phyloP scores from a whole-genome alignment of 1,140 invertebrate species.

The Ips nitidus region DNA sequence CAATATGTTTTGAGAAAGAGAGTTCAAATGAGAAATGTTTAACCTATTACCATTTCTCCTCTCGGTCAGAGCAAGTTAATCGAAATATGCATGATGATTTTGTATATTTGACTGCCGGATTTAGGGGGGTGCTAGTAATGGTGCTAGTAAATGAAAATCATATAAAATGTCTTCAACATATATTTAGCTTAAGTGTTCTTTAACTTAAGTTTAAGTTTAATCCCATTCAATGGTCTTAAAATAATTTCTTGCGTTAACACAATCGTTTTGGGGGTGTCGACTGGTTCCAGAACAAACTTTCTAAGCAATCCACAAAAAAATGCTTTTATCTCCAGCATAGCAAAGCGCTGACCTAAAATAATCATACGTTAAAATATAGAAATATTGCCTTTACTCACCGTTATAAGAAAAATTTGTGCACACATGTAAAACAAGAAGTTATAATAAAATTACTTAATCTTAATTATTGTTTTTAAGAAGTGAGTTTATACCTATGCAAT shows the following conservation, averaged over 20 bases:
- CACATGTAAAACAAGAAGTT: background rate
- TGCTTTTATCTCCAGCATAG: constrained; percentile 74
- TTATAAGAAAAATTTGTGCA: background rate
- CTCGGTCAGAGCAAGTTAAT: no score
- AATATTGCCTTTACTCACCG: background rate
- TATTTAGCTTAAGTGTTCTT: background rate
- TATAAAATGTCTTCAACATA: no score
- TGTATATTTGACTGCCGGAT: no score
- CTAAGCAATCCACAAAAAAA: constrained; percentile 67
- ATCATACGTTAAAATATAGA: background rate
- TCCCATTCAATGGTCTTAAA: constrained; percentile 51
- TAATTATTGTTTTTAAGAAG: background rate
- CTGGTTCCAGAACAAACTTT: constrained; percentile 59
- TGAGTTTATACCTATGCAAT: constrained; percentile 59
- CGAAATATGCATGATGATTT: no score
- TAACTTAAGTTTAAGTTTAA: constrained; percentile 42
- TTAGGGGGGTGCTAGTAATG: no score
- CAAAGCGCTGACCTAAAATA: constrained; percentile 71
- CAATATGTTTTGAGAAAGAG: no score
- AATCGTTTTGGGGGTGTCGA: constrained; percentile 42
- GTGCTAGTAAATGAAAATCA: no score
- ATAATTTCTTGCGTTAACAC: constrained; percentile 49
- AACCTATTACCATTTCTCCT: no score
- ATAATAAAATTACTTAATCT: background rate
- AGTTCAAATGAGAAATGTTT: no score